Percentiles rank a stretch among this genome's conserved stretches.
phyloP scores from a whole-genome alignment of 2,797 vertebrate genomes.

The Setipinna tenuifilis region DNA sequence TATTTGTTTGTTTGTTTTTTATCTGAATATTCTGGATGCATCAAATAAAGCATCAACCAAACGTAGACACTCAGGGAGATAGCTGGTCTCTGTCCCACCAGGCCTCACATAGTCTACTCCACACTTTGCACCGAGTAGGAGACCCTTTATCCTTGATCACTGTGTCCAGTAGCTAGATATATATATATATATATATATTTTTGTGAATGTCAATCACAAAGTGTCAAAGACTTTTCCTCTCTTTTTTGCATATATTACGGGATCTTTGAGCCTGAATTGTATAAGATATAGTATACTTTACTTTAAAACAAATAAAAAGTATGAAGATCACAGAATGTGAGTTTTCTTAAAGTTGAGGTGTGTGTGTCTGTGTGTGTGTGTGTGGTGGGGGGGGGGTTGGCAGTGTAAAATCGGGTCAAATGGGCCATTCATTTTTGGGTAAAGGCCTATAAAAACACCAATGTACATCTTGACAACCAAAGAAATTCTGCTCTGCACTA shows the following conservation, averaged over 20 bases:
- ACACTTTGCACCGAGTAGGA: constrained; percentile 76
- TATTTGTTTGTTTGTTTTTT: constrained; percentile 25
- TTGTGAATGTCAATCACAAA: constrained; percentile 88
- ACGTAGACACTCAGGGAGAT: constrained; percentile 75
- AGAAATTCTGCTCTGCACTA: no score
- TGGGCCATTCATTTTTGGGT: no score
- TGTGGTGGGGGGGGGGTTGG: neutral
- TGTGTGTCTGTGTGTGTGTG: constrained; percentile 50
- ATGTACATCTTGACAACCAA: no score
- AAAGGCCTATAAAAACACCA: no score
- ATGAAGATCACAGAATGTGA: constrained; percentile 57
- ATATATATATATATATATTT: constrained; percentile 64
- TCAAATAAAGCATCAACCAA: constrained; percentile 41
- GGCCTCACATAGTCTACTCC: constrained; percentile 69
- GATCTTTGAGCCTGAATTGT: constrained; percentile 59
- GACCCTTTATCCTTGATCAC: constrained; percentile 82
- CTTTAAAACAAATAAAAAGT: constrained; percentile 36
- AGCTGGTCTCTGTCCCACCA: constrained; percentile 72
- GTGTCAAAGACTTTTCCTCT: constrained; percentile 73
- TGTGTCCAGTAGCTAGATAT: constrained; percentile 78
- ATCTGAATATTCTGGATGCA: constrained; percentile 24
- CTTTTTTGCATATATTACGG: constrained; percentile 71
- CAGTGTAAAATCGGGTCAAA: no score
- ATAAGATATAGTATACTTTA: constrained; percentile 62
- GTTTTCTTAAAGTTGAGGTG: constrained; percentile 65